Evolutionary conservation across 2,888 invertebrate genomes (phyloP).

Genomic region (Melanchra persicariae): DNA sequence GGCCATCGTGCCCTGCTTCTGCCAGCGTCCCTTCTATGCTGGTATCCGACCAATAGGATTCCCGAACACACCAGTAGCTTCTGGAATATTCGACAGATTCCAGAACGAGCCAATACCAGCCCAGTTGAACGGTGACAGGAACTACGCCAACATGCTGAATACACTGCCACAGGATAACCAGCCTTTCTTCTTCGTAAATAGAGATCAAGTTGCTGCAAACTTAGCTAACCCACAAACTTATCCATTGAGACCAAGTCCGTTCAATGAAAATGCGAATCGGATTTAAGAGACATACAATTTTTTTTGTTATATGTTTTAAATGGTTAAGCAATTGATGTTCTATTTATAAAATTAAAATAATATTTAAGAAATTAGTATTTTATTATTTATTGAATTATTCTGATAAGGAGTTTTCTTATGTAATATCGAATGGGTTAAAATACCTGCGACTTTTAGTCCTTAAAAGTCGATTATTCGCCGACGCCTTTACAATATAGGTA

Average conservation of each 20-base stretch:
- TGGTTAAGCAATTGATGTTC: neutral
- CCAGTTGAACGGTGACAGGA: conserved; percentile 70
- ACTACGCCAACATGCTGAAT: conserved; percentile 58
- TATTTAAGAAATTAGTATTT: neutral
- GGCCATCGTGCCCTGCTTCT: conserved; percentile 55
- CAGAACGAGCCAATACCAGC: conserved; percentile 50
- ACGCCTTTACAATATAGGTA: neutral
- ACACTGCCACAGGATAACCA: conserved; percentile 63
- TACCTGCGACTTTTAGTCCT: neutral
- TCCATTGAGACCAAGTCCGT: conserved; percentile 56
- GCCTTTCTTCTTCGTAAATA: conserved; percentile 61
- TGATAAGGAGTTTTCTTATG: neutral
- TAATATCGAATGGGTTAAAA: neutral
- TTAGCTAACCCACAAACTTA: conserved; percentile 58
- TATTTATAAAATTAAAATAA: conserved; percentile 29
- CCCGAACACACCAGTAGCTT: conserved; percentile 22
- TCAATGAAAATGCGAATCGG: conserved; percentile 51
- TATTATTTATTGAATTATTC: neutral
- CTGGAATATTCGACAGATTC: conserved; percentile 40
- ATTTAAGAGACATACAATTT: conserved; percentile 4
- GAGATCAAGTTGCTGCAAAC: conserved; percentile 70
- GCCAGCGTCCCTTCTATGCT: conserved; percentile 91
- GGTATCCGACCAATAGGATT: conserved; percentile 58
- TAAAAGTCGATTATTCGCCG: neutral
- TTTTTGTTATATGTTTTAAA: neutral